Base-by-base conservation (phyloP, 2,797 vertebrate species). In the Clarias platycephalus region DNA sequence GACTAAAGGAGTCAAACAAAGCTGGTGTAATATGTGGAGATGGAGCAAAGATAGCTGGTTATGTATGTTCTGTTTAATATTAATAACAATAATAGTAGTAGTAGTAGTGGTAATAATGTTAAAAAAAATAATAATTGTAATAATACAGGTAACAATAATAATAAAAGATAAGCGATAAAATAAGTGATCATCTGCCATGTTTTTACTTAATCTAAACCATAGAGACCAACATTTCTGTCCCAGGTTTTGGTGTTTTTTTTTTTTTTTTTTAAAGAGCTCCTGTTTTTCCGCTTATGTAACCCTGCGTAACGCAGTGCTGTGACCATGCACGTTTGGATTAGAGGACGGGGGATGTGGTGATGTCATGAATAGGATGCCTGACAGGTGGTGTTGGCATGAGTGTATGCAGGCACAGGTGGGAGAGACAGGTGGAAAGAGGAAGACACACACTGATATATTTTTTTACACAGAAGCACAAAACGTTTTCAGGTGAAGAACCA, bases 321-420 rank as follows among this genome's bases (percentile, higher is more conserved):
- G n/a, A 66, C 9, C 28, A 24, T 71, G 12, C 84, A 64, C n/a
- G 76, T 34, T 40, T 58, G 78, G 37, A 71, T 87, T 70, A 79
- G 28, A 57, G 37, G 15, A 70, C 26, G 70, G 58, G 82, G 75
- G 15, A 58, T 3, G 9, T 64, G 80, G 26, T 80, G 15, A 63
- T 70, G 53, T 80, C 22, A 31, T 62, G 31, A 66, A 44, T 72
- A 74, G 20, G 49, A 80, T 70, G 37, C 74, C 80, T 72, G 68
- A 85, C 87, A 89, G 90, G 87, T 89, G 88, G 86, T 77, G 57
- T 67, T 86, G 76, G 77, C 84, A 85, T 78, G 40, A 75, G 40
- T 70, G 67, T 75, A 82, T 74, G 60, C 67, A 70, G 70, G 70
- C 80, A 84, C 86, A 88, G 88, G 86, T 88, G 87, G 83, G 55